These are phyloP conservation scores for Chloebia gouldiae DNA, from an alignment of 2,113 vertebrate species.

Conservation along the genomic window DNA sequence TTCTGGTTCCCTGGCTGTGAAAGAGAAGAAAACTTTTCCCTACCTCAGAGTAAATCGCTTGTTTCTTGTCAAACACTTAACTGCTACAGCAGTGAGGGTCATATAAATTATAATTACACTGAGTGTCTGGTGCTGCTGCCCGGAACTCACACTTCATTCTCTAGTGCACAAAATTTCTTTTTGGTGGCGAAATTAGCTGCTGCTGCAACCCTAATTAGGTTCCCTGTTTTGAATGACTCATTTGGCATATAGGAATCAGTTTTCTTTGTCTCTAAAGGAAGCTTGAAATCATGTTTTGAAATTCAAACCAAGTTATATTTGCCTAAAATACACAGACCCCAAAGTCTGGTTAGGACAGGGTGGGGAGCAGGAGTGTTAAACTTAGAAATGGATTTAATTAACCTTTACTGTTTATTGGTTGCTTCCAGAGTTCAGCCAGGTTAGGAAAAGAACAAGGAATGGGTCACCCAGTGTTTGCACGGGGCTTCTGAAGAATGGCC, in stretches of 20 bases:
- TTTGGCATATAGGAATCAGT: slow-evolving; percentile 33
- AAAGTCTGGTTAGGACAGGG: slow-evolving; percentile 43
- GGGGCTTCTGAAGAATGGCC: slow-evolving; percentile 44
- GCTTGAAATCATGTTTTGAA: slow-evolving; percentile 43
- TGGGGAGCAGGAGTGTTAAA: slow-evolving; percentile 58
- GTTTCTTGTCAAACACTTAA: slow-evolving; percentile 55
- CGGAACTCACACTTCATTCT: slow-evolving; percentile 62
- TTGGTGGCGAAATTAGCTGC: slow-evolving; percentile 39
- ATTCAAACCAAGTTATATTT: slow-evolving; percentile 61
- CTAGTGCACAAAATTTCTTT: slow-evolving; percentile 37
- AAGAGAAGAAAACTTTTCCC: slow-evolving; percentile 44
- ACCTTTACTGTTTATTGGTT: slow-evolving; percentile 66
- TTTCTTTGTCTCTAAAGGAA: slow-evolving; percentile 47
- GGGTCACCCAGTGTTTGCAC: slow-evolving; percentile 52
- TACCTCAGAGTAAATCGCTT: slow-evolving; percentile 49
- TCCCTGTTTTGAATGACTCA: slow-evolving; percentile 29
- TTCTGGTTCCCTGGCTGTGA: not conserved
- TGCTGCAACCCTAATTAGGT: slow-evolving; percentile 31
- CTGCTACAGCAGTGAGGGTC: not conserved
- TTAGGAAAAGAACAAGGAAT: slow-evolving; percentile 64
- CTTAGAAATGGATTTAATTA: slow-evolving; percentile 70
- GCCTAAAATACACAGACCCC: slow-evolving; percentile 17
- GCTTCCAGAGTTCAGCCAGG: slow-evolving; percentile 62
- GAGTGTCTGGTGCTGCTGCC: slow-evolving; percentile 44
- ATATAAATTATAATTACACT: slow-evolving; percentile 59